Evolutionary conservation across 1,140 invertebrate genomes (phyloP), one percentile per base, ranked within the genome.

Genomic region (Sarcophaga bullata): DNA sequence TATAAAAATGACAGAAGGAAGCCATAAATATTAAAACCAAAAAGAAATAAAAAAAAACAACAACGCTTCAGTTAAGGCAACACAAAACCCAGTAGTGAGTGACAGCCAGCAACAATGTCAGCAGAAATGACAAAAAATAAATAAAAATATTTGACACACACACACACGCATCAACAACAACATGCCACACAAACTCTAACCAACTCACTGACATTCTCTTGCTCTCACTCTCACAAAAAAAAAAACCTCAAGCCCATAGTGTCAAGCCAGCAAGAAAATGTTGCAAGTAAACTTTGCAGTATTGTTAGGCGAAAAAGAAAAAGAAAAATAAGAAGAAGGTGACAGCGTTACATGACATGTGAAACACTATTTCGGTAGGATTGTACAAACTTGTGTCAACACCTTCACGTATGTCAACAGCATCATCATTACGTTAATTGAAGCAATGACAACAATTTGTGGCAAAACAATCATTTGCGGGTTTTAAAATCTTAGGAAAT

Each of bases 1-100:
- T 89, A 86, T 86, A 85, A 89, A 89, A 87, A 89, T 88, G 88
- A 89, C 87, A 86, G 84, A 84, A 87, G 88, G 87, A 89, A 89
- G 86, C 86, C 87, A 88, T 89, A 89, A 89, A 89, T 88, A 87
- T 87, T 85, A 84, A 84, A 88, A 86, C 87, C 72, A 54, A 49
- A 72, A 78, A 81, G 68, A 46, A 73, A 75, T 78, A 73, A 76
- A 25, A n/a, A 78, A 8, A 8, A 68, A 19, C 46, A 82, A 48
- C 19, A 82, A 49, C 46, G 54, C 13, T 58, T 47, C 68, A 17
- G 54, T 48, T 10, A 19, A 13, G 50, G 75, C 19, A 0, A 52
- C 6, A 82, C 9, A 82, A 25, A 81, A 72, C 37, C n/a, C 73
- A 54, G 62, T 19, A 50, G 25, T 50, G 46, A n/a, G 72, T 62